A percentile compares a stretch with the other conserved stretches of the same genome.
Conservation (phyloP, 2,797 vertebrate genomes). For the Periparus ater region DNA sequence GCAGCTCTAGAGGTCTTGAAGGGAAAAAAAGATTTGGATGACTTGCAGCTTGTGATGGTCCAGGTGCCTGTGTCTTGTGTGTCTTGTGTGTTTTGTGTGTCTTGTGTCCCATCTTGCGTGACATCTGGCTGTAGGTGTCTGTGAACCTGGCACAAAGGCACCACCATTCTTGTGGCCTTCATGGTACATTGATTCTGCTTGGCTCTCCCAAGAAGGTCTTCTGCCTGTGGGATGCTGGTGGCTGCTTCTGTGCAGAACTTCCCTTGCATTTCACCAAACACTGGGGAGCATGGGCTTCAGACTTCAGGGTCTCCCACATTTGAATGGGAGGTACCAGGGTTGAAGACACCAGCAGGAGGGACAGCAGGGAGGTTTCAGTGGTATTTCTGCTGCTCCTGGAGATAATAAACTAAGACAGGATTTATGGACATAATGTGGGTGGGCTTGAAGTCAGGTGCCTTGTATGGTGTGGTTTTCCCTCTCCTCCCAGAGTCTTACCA, state of each 20-base stretch:
- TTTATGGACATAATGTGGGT: constrained; percentile 8
- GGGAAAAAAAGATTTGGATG: background rate
- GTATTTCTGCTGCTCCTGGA: background rate
- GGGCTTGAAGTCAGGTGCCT: constrained; percentile 49
- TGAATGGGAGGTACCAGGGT: background rate
- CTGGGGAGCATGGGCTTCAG: background rate
- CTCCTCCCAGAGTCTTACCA: background rate
- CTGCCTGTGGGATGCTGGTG: background rate
- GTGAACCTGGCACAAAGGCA: background rate
- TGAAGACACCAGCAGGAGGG: background rate
- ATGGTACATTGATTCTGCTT: background rate
- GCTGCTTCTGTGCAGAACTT: background rate
- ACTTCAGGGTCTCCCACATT: background rate
- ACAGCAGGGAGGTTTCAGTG: background rate
- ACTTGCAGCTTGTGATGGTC: background rate
- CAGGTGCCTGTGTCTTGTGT: background rate
- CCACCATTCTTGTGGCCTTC: background rate
- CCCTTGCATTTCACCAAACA: background rate
- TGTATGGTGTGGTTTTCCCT: constrained; percentile 10
- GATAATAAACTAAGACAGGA: background rate
- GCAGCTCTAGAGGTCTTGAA: background rate
- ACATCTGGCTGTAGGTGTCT: background rate
- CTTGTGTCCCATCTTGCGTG: background rate
- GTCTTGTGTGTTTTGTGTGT: background rate
- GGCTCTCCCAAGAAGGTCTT: background rate